These are phyloP conservation scores for Notodonta dromedarius DNA, from an alignment of 2,888 invertebrate genomes.

Conservation along the genomic window DNA sequence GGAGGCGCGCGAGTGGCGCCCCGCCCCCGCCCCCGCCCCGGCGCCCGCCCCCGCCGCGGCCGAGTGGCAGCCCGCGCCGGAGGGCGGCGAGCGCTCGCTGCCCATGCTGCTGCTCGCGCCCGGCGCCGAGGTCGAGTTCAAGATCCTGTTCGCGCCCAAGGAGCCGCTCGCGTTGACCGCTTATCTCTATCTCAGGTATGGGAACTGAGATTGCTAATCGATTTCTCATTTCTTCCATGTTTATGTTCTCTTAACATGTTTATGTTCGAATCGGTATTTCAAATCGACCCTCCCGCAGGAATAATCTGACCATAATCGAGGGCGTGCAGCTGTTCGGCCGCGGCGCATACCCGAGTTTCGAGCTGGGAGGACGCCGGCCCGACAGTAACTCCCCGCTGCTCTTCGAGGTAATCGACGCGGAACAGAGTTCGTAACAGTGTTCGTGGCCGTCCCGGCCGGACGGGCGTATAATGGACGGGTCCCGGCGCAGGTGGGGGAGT, in stretches of 20 bases:
- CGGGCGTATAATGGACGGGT: no score
- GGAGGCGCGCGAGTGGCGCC: conserved; percentile 28
- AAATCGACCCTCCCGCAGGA: conserved; percentile 78
- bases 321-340: conserved; percentile 92
- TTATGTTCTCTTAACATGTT: no score
- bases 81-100: conserved; percentile 23
- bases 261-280: no score
- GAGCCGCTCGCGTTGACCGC: conserved; percentile 72
- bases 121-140: conserved; percentile 76
- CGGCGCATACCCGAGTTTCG: conserved; percentile 94
- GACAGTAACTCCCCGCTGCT: conserved; percentile 89
- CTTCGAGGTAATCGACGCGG: conserved; percentile 86
- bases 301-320: conserved; percentile 97
- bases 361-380: conserved; percentile 94
- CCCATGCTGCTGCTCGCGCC: conserved; percentile 82
- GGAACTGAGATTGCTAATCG: no score
- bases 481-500: conserved; percentile 87
- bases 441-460: no score
- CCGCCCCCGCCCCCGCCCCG: conserved; percentile 15
- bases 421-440: no score
- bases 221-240: no score
- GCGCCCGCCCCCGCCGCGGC: conserved; percentile 14
- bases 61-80: conserved; percentile 6
- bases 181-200: conserved; percentile 76
- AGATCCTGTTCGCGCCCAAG: conserved; percentile 75